Conservation (phyloP, 1,140 invertebrate genomes). For the Anthonomus grandis region DNA sequence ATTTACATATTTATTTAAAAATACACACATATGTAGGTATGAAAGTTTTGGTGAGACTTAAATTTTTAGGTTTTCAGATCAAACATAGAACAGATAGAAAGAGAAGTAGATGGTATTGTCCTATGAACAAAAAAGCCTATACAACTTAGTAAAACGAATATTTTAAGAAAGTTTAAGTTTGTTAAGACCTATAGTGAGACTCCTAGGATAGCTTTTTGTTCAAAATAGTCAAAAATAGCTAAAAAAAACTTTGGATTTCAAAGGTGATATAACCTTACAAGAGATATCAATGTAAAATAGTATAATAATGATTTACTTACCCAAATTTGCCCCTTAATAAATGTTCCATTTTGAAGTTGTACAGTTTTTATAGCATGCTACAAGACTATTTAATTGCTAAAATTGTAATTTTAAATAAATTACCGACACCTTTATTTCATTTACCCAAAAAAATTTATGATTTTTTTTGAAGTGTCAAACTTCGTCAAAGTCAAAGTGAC, state of each 20-base stretch:
- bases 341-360: slow-evolving; percentile 51
- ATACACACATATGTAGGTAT: too few species aligned
- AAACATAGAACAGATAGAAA: background rate
- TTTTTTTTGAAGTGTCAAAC: too few species aligned
- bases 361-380: too few species aligned
- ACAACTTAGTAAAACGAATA: background rate
- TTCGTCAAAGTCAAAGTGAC: too few species aligned
- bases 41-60: too few species aligned
- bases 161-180: background rate
- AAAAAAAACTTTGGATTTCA: slow-evolving; percentile 34
- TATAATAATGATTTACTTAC: slow-evolving; percentile 52
- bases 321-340: slow-evolving; percentile 54
- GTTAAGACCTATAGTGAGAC: background rate
- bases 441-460: too few species aligned
- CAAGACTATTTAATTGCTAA: too few species aligned
- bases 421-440: too few species aligned
- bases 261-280: slow-evolving; percentile 48
- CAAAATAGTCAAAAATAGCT: background rate
- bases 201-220: background rate
- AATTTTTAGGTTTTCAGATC: background rate
- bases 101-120: background rate
- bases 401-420: too few species aligned
- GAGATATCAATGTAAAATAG: slow-evolving; percentile 35
- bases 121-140: background rate
- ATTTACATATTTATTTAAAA: too few species aligned